Evolutionary conservation across 2,113 vertebrate genomes (phyloP), one percentile per base, ranked within the genome.

Genomic region (Gracilinanus agilis): DNA sequence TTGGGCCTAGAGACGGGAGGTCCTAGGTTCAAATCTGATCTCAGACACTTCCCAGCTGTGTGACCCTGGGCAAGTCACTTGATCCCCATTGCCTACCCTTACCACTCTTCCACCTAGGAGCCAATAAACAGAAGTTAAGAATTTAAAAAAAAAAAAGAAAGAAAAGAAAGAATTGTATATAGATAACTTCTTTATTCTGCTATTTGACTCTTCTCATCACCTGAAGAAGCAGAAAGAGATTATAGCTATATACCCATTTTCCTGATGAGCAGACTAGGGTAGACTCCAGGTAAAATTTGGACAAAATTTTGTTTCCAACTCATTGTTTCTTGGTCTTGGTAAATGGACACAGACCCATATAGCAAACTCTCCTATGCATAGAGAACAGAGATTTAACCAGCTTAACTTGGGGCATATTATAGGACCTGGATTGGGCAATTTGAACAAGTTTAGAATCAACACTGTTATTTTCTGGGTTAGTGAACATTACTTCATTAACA

Each of bases 401-500:
- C 90, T 93, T n/a, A 7, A 3, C 0, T 19, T 49, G 1, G 19
- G 0, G 19, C 9, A 83, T 83, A 13, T 0, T 2, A 1, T 0
- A 40, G 25, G n/a, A 10, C 0, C 29, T 40, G 25, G 24, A 7
- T 10, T 34, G 8, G 24, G 53, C 34, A 19, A 54, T 58, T 29
- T 54, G 2, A 44, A 9, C 0, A 2, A 91, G 34, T 40, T 90
- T 44, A 92, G 90, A 34, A 58, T 23, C 54, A 53, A 89, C 53
- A 9, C 25, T 94, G 19, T 53, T 83, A 25, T 34, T 58, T 94
- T 93, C 11, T 56, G 24, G 27, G 25, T 88, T 83, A 53, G 19
- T 16, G 56, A 40, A 56, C 56, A 75, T 75, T 44, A 92, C 58
- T 1, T 91, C 92, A 97, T 96, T 91, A 93, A 94, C 88, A 90